Percentiles rank a stretch among this genome's conserved stretches.
Evolutionary conservation across 2,113 vertebrate species (phyloP).

Genomic region (Cololabis saira): DNA sequence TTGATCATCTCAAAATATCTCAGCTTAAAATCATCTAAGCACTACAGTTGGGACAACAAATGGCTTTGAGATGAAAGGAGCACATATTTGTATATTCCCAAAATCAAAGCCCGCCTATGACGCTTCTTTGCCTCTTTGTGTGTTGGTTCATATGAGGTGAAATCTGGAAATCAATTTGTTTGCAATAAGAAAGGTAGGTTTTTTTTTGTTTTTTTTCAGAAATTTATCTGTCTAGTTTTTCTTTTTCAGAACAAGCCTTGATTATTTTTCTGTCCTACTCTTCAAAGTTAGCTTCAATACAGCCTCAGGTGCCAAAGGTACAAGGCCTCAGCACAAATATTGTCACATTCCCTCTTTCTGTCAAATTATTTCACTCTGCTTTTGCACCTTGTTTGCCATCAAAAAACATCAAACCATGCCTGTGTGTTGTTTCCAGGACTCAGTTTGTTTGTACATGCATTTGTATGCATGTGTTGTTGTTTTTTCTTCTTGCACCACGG

Average conservation of each 20-base stretch:
- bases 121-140: conserved; percentile 31
- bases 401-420: conserved; percentile 62
- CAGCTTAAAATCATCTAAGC: conserved; percentile 31
- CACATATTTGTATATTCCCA: conserved; percentile 30
- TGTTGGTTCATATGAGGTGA: conserved; percentile 56
- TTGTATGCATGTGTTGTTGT: conserved; percentile 30
- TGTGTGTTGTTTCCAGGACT: conserved; percentile 50
- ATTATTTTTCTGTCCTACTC: conserved; percentile 72
- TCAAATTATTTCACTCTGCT: conserved; percentile 66
- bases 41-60: conserved; percentile 45
- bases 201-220: conserved; percentile 24
- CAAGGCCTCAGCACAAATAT: conserved; percentile 64
- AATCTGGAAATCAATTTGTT: conserved; percentile 78
- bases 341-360: conserved; percentile 65
- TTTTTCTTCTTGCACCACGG: neutral
- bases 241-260: conserved; percentile 64
- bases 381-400: conserved; percentile 66
- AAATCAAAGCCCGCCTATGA: conserved; percentile 57
- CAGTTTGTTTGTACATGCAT: conserved; percentile 48
- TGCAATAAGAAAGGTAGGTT: conserved; percentile 68
- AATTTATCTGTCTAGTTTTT: conserved; percentile 53
- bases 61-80: conserved; percentile 62
- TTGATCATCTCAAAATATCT: conserved; percentile 53
- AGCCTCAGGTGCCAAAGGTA: conserved; percentile 72
- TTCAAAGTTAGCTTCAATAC: conserved; percentile 78